A percentile compares a stretch with the other conserved stretches of the same genome.
Conservation (phyloP, 2,113 vertebrate species). For the Phyllopteryx taeniolatus region DNA sequence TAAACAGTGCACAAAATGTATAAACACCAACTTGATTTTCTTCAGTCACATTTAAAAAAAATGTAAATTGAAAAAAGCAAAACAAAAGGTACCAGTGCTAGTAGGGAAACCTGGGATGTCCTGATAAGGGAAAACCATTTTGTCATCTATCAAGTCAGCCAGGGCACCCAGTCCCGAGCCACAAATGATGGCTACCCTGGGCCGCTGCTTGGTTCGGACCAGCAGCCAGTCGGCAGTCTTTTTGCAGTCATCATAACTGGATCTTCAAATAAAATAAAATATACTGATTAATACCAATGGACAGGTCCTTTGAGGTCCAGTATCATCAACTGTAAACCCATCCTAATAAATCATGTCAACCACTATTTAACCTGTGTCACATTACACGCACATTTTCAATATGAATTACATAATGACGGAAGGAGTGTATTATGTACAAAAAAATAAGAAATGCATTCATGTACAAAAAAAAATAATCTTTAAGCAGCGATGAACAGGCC, state of each 20-base stretch:
- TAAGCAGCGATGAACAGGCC: too few species aligned
- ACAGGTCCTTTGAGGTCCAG: neutral
- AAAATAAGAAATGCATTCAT: too few species aligned
- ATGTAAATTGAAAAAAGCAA: neutral
- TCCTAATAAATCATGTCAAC: neutral
- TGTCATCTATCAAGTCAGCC: constrained; percentile 68
- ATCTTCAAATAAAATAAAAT: constrained; percentile 30
- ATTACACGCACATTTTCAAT: neutral
- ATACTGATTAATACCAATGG: neutral
- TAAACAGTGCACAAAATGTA: constrained; percentile 34
- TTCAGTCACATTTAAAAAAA: neutral
- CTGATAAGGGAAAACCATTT: constrained; percentile 57
- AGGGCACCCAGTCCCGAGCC: constrained; percentile 80
- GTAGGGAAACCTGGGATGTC: constrained; percentile 77
- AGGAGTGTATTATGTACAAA: neutral
- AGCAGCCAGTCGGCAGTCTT: constrained; percentile 74
- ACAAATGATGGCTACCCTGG: constrained; percentile 78
- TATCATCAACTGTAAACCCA: neutral
- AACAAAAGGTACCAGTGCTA: constrained; percentile 59
- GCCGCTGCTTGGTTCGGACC: constrained; percentile 44
- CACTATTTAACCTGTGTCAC: neutral
- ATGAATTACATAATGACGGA: neutral
- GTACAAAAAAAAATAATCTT: too few species aligned
- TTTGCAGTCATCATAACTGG: constrained; percentile 68
- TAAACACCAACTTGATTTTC: neutral